Evolutionary conservation across 1,140 invertebrate species (phyloP).

Genomic region (Asbolus verrucosus): DNA sequence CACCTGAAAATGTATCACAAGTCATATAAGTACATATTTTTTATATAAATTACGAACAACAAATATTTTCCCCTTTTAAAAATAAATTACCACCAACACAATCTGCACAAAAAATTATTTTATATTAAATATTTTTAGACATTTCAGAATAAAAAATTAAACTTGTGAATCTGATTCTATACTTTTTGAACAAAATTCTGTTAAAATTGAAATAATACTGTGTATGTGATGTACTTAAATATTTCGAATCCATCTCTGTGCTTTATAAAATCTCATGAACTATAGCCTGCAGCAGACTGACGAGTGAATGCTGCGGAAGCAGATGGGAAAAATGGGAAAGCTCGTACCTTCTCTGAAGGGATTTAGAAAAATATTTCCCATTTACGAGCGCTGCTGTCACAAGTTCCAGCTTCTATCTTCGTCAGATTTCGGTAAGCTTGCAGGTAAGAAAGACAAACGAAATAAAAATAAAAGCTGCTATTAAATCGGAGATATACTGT

Average conservation of each 20-base stretch:
- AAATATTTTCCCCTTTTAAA: too few relatives aligned
- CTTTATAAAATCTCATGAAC: constrained; percentile 51
- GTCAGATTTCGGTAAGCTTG: not conserved
- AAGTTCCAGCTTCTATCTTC: constrained; percentile 7
- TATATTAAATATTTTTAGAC: too few relatives aligned
- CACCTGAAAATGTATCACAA: too few relatives aligned
- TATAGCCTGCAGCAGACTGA: constrained; percentile 44
- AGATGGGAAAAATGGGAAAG: constrained; percentile 53
- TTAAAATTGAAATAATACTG: too few relatives aligned
- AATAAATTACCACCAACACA: too few relatives aligned
- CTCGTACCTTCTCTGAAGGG: constrained; percentile 46
- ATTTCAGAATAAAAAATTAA: too few relatives aligned
- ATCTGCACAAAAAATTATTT: too few relatives aligned
- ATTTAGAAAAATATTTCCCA: constrained; percentile 46
- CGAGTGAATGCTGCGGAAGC: constrained; percentile 47
- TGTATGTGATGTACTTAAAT: too few relatives aligned
- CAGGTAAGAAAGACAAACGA: not conserved
- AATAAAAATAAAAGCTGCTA: constrained; percentile 24
- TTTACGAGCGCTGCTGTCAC: constrained; percentile 31
- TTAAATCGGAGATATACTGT: constrained; percentile 47
- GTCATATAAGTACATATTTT: too few relatives aligned
- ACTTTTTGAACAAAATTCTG: too few relatives aligned
- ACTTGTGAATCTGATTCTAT: too few relatives aligned
- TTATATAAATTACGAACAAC: too few relatives aligned
- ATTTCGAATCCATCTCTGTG: constrained; percentile 25